Percentiles rank a stretch among this genome's conserved stretches.
Conservation (phyloP, 2,797 vertebrate genomes). For the Takifugu ocellatus region DNA sequence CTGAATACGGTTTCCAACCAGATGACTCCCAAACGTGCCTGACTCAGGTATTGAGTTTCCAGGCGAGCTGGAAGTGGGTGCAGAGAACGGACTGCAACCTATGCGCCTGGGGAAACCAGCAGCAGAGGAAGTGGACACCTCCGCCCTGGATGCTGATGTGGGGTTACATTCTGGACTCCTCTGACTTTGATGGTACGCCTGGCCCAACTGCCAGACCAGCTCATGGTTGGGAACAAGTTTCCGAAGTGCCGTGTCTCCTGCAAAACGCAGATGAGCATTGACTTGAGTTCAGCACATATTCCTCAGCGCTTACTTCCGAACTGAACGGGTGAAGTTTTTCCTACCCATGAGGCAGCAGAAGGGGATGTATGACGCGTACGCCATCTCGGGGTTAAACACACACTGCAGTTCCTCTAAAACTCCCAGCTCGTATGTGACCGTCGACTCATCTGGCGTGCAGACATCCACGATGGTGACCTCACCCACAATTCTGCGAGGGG, state of each 20-base stretch:
- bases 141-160: slow-evolving; percentile 44
- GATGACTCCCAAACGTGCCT: slow-evolving; percentile 91
- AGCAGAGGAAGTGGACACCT: slow-evolving; percentile 46
- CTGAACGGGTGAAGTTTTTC: neutral
- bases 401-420: slow-evolving; percentile 89
- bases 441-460: slow-evolving; percentile 70
- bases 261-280: slow-evolving; percentile 16
- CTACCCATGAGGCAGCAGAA: slow-evolving; percentile 95
- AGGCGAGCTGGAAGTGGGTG: slow-evolving; percentile 58
- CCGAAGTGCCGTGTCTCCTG: slow-evolving; percentile 85
- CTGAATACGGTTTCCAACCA: slow-evolving; percentile 97
- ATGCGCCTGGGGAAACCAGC: slow-evolving; percentile 43
- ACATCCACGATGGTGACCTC: slow-evolving; percentile 81
- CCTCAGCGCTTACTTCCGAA: neutral
- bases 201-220: slow-evolving; percentile 86
- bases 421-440: slow-evolving; percentile 75
- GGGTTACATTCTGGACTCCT: slow-evolving; percentile 48
- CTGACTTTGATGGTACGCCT: slow-evolving; percentile 83
- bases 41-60: slow-evolving; percentile 76
- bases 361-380: slow-evolving; percentile 90
- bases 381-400: slow-evolving; percentile 95
- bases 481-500: slow-evolving; percentile 69
- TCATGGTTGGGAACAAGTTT: slow-evolving; percentile 87
- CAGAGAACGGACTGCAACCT: slow-evolving; percentile 63
- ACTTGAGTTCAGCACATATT: neutral